Conservation (phyloP, 2,888 invertebrate genomes). For the Electrophaes corylata region DNA sequence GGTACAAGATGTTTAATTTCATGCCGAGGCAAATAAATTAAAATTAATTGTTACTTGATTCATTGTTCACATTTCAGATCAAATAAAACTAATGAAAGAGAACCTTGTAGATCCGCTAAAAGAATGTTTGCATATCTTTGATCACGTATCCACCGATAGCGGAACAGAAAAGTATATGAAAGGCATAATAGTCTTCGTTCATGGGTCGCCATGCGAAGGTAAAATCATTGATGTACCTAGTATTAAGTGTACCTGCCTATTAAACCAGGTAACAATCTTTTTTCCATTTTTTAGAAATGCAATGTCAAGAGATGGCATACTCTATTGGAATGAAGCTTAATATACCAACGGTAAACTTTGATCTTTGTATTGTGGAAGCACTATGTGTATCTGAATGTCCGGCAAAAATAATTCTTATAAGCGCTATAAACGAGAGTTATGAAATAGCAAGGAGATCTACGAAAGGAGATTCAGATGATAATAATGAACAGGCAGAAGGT, state of each 20-base stretch:
- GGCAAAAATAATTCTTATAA: slow-evolving; percentile 54
- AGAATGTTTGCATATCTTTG: slow-evolving; percentile 55
- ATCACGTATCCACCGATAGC: slow-evolving; percentile 40
- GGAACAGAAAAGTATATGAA: slow-evolving; percentile 53
- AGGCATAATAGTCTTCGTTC: slow-evolving; percentile 70
- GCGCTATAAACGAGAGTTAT: slow-evolving; percentile 63
- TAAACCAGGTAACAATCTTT: neutral
- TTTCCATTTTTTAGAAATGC: slow-evolving; percentile 56
- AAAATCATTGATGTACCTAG: too few relatives aligned
- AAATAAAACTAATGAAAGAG: slow-evolving; percentile 62
- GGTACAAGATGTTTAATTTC: neutral
- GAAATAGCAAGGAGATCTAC: slow-evolving; percentile 44
- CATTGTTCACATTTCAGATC: slow-evolving; percentile 54
- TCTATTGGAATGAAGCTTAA: slow-evolving; percentile 67
- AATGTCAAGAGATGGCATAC: slow-evolving; percentile 73
- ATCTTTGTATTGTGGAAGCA: slow-evolving; percentile 77
- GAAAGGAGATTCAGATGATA: slow-evolving; percentile 44
- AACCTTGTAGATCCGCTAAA: slow-evolving; percentile 63
- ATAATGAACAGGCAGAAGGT: slow-evolving; percentile 56
- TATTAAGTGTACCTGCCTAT: too few relatives aligned
- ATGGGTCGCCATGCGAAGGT: slow-evolving; percentile 78
- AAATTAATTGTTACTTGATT: too few relatives aligned
- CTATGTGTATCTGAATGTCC: slow-evolving; percentile 56
- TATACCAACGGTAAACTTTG: slow-evolving; percentile 79
- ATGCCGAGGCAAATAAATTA: too few relatives aligned